A percentile compares a stretch with the other conserved stretches of the same genome.
These are phyloP conservation scores for Gymnocheta viridis DNA, from an alignment of 2,888 invertebrate genomes.

Conservation along the genomic window DNA sequence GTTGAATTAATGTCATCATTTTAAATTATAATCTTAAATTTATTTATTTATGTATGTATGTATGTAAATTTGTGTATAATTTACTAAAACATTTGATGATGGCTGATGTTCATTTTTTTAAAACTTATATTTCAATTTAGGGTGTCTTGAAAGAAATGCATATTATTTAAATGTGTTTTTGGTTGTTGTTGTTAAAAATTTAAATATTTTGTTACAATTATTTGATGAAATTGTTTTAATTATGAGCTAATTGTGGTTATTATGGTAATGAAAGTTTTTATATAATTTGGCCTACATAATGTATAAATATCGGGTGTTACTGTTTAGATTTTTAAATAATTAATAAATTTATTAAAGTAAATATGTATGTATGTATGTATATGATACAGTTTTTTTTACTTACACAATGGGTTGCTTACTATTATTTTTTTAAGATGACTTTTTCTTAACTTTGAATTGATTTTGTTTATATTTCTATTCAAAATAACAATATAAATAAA, in stretches of 20 bases:
- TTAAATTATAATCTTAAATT: slow-evolving; percentile 47
- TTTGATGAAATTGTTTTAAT: slow-evolving; percentile 23
- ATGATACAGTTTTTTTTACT: slow-evolving; percentile 27
- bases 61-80: slow-evolving; percentile 45
- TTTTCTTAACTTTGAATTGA: neutral
- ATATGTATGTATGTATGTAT: slow-evolving; percentile 40
- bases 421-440: neutral
- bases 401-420: neutral
- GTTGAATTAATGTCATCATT: slow-evolving; percentile 30
- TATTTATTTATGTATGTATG: slow-evolving; percentile 15
- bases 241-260: slow-evolving; percentile 36
- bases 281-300: slow-evolving; percentile 63
- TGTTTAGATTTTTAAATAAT: slow-evolving; percentile 34
- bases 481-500: slow-evolving; percentile 29
- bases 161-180: slow-evolving; percentile 1
- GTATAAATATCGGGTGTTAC: slow-evolving; percentile 21
- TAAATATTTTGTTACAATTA: slow-evolving; percentile 16
- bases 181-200: neutral
- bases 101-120: slow-evolving; percentile 25
- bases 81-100: slow-evolving; percentile 54
- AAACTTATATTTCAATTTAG: slow-evolving; percentile 18
- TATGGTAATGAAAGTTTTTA: slow-evolving; percentile 41
- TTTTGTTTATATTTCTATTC: neutral
- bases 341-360: slow-evolving; percentile 21
- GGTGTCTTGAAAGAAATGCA: neutral